A percentile compares a stretch with the other conserved stretches of the same genome.
phyloP scores from a whole-genome alignment of 1,140 invertebrate species.

The Lucilia cuprina region DNA sequence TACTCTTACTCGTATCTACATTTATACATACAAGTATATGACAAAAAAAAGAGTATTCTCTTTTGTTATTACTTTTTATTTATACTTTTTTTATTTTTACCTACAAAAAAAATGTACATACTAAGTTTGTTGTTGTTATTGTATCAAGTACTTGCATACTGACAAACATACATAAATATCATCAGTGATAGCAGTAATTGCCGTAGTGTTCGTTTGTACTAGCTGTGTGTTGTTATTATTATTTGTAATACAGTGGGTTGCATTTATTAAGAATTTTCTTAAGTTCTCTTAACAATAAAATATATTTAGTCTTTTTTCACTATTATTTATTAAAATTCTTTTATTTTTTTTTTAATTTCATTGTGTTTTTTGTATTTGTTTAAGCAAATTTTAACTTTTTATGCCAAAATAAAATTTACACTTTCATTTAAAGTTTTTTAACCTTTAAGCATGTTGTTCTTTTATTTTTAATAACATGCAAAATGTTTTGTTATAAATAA shows the following conservation, averaged over 20 bases:
- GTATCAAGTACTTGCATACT: no score
- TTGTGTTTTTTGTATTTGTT: background rate
- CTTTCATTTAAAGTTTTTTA: background rate
- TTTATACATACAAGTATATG: background rate
- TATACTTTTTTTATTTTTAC: no score
- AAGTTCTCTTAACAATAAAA: background rate
- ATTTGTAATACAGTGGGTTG: background rate
- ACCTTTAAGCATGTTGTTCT: background rate
- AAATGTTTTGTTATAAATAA: no score
- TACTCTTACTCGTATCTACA: background rate
- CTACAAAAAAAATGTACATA: no score
- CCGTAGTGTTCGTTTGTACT: background rate
- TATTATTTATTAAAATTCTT: background rate
- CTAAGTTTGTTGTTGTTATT: no score
- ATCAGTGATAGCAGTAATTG: no score
- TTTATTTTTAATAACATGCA: background rate
- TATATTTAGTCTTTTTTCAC: background rate
- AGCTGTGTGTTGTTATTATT: background rate
- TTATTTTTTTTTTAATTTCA: background rate
- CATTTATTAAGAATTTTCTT: background rate
- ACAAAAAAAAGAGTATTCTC: background rate
- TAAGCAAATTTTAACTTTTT: background rate
- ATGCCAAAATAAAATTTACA: background rate
- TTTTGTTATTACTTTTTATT: background rate
- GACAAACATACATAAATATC: no score